Base-by-base conservation (phyloP, 2,113 vertebrate species). In the Amphilophus citrinellus region DNA sequence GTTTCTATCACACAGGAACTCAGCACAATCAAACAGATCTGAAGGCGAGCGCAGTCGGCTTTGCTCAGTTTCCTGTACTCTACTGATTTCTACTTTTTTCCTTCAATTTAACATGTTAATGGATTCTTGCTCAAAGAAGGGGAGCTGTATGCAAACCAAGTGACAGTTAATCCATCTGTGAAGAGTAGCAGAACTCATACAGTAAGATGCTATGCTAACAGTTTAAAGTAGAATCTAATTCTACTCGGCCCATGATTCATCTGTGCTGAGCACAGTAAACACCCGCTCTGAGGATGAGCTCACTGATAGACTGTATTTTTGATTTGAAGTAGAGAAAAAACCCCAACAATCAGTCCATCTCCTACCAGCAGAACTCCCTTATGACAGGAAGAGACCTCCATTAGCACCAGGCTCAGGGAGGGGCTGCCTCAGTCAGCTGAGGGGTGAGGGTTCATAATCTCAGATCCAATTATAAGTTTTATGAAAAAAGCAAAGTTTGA, bases 1-100 rank as follows among this genome's bases (percentile, higher is more conserved):
- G 57, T 63, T 30, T 71, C 66, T 53, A 71, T 71, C 66, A 32
- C 44, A 71, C 44, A 71, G 14, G 27, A 79, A 24, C 75, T 76
- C 39, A 2, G 17, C 27, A 35, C 39, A 18, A 76, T 10, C 37
- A 61, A 62, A 17, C 20, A 2, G 17, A 53, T 61, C 11, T 76
- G 37, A 83, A 82, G 63, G 63, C 11, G 50, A 82, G 47, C 37
- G 22, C 14, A 59, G 22, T 15, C 11, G 58, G 53, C 79, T 73
- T 68, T 56, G 65, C 56, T 57, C 65, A 75, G 18, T 79, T 58
- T 71, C 65, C 27, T 27, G 39, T 68, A 10, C 44, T 68, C 65
- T 7, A n/a, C 22, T 47, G 13, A 27, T 22, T 68, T 68, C 2
- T 63, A 32, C 3, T 18, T 47, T 10, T 35, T 63, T 66, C 9